Evolutionary conservation across 1,140 invertebrate species (phyloP), one percentile per base, ranked within the genome.

Genomic region (Achatina immaculata): DNA sequence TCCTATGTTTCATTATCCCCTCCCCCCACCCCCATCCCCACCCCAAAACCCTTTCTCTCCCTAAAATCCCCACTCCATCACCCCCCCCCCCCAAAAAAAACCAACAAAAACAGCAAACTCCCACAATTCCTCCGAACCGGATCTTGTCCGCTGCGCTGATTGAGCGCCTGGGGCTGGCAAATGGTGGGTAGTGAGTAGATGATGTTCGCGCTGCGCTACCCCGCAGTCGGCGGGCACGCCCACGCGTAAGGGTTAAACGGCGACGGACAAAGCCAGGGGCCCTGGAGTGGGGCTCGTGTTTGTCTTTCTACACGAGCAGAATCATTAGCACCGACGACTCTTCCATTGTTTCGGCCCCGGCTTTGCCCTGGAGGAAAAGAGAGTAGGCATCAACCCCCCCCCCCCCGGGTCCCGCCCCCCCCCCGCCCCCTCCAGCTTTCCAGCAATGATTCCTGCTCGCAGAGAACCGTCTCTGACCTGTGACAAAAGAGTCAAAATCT

Each of bases 161-260:
- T 28, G n/a, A 14, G 1, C 31, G n/a, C 7, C 1, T 6, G 28
- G 6, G 1, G 11, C 6, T 1, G 28, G 16, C n/a, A 31, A 6
- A 62, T 62, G 6, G 58, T 31, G 4, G n/a, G 0, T 9, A 62
- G 58, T 6, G 16, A 31, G n/a, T 4, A 62, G 16, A 62, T 62
- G 58, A 31, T 62, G 28, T 62, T 62, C 58, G 31, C n/a, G 16
- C 58, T 4, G 1, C 58, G 4, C 6, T 62, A 16, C 58, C 28
- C 58, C n/a, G 11, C 58, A 19, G n/a, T 62, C 9, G 58, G 6
- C 28, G 31, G 58, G 31, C n/a, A 62, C 58, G 58, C 58, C 58
- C 28, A 62, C 58, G 28, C 31, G n/a, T 62, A 31, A 31, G 58
- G 58, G 58, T 62, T 62, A 62, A 62, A 62, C 58, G 58, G 58